phyloP scores from a whole-genome alignment of 2,888 invertebrate genomes.

The Euphydryas editha region DNA sequence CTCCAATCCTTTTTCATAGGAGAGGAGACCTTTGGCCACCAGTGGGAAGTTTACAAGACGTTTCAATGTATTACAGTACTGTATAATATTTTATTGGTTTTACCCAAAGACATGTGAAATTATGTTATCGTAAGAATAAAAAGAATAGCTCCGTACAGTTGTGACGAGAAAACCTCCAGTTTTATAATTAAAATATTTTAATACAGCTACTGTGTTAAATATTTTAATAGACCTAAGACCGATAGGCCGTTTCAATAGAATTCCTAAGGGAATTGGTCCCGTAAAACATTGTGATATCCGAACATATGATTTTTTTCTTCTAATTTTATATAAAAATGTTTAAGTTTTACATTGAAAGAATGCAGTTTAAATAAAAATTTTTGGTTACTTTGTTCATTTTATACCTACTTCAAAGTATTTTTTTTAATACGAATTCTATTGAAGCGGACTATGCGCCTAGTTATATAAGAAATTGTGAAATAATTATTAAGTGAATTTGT shows the following conservation, averaged over 20 bases:
- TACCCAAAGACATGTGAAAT: constrained; percentile 58
- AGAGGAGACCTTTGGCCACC: no score
- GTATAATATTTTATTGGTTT: constrained; percentile 55
- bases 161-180: neutral
- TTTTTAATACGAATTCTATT: neutral
- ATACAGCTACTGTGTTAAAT: neutral
- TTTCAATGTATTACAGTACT: neutral
- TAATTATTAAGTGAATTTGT: neutral
- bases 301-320: no score
- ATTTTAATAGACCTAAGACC: neutral
- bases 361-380: no score
- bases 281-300: neutral
- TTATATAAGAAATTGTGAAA: neutral
- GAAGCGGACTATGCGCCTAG: neutral
- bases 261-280: neutral
- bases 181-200: neutral
- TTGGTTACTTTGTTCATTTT: no score
- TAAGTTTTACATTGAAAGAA: neutral
- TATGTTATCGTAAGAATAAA: constrained; percentile 68
- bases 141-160: constrained; percentile 58
- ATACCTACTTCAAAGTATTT: neutral
- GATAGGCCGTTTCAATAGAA: constrained; percentile 3
- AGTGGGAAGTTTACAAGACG: no score
- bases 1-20: no score
- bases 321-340: neutral